phyloP scores from a whole-genome alignment of 1,140 invertebrate genomes.

The Idris sp. region DNA sequence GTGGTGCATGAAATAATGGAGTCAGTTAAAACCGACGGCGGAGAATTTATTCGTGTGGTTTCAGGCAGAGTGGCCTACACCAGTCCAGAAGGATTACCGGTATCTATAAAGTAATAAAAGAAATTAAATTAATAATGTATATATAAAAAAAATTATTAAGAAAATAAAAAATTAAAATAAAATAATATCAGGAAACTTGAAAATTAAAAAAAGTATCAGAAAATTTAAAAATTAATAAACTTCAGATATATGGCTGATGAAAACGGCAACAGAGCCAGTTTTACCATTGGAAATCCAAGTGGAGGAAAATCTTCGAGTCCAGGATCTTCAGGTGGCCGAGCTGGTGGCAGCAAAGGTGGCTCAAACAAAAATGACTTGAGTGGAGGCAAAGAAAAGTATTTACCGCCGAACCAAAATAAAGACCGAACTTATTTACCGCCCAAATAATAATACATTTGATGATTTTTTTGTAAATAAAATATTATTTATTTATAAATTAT shows the following conservation, averaged over 20 bases:
- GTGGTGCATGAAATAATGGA: conserved; percentile 68
- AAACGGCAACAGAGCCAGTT: conserved; percentile 75
- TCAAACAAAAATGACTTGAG: conserved; percentile 15
- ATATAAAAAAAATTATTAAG: conserved; percentile 2
- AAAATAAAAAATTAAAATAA: conserved; percentile 1
- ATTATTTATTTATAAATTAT: no score
- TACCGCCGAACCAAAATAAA: conserved; percentile 63
- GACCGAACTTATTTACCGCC: conserved; percentile 70
- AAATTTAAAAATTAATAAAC: no score
- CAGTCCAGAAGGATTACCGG: conserved; percentile 74
- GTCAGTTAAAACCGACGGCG: conserved; percentile 70
- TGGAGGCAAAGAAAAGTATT: conserved; percentile 47
- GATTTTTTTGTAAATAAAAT: no score
- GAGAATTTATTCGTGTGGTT: conserved; percentile 69
- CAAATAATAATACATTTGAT: no score
- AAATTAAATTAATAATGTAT: no score
- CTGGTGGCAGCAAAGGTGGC: conserved; percentile 15
- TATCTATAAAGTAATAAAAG: conserved; percentile 70
- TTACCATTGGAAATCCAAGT: conserved; percentile 68
- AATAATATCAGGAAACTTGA: neutral
- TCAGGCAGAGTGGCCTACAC: conserved; percentile 71
- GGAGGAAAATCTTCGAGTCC: no score
- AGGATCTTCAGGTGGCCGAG: no score
- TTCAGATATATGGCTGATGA: conserved; percentile 75
- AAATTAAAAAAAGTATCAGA: no score